Conservation (phyloP, 1,140 invertebrate genomes). For the Nebria ingens region DNA sequence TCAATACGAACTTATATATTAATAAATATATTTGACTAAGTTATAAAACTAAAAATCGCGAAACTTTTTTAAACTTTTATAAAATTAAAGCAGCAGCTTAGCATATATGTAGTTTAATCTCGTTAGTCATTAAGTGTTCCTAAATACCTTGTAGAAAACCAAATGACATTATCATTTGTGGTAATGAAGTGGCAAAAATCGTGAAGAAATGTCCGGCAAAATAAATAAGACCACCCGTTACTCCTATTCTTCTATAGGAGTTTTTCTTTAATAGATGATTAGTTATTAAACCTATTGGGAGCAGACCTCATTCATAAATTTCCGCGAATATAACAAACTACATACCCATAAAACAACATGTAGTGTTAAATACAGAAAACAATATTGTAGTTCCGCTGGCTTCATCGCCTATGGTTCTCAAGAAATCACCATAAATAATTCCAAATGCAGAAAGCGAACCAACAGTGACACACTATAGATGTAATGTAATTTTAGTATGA, state of each 20-base stretch:
- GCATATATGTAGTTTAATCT: too few species aligned
- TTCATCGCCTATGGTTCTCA: constrained; percentile 45
- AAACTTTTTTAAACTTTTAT: too few species aligned
- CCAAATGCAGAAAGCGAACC: constrained; percentile 50
- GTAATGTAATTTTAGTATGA: too few species aligned
- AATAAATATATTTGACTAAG: constrained; percentile 6
- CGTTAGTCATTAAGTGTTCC: too few species aligned
- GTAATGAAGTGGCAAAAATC: constrained; percentile 40
- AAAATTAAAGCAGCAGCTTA: too few species aligned
- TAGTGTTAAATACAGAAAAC: constrained; percentile 47
- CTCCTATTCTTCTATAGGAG: constrained; percentile 41
- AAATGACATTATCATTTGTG: constrained; percentile 42
- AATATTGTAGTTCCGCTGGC: constrained; percentile 47
- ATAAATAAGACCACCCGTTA: constrained; percentile 43
- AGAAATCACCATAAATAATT: constrained; percentile 51
- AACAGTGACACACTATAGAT: constrained; percentile 44
- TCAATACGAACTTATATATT: neutral
- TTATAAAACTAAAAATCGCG: too few species aligned
- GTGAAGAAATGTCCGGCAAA: constrained; percentile 40
- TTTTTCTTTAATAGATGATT: constrained; percentile 41
- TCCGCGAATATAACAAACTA: too few species aligned
- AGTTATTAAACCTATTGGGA: constrained; percentile 42
- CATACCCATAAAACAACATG: constrained; percentile 44
- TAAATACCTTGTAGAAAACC: constrained; percentile 45
- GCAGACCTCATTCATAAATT: too few species aligned